Evolutionary conservation across 2,797 vertebrate species (phyloP), one percentile per base, ranked within the genome.

Genomic region (Rhynchonycteris naso): DNA sequence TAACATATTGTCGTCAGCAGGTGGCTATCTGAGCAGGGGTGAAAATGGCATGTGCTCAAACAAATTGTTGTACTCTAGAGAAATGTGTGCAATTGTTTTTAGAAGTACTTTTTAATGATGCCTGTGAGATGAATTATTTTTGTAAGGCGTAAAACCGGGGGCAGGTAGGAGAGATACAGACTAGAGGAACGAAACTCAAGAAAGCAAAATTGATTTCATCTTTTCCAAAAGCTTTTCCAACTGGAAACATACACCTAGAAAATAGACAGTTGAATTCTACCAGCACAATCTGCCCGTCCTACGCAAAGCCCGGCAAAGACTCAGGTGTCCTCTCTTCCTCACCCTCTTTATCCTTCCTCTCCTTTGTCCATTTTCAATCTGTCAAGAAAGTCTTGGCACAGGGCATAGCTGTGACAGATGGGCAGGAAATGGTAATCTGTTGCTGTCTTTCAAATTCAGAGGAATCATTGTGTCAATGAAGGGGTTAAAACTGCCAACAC

Each of bases 401-500:
- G 24, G 19, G 88, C 26, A 35, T 13, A 6, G 35, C 56, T 4
- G 26, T 88, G 94, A 84, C 96, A 96, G 97, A 95, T 96, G 96
- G 95, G 58, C 0, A 1, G 66, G 58, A 94, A 92, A 81, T 95
- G 11, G 0, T 91, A 75, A 91, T 97, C 97, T 97, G 65, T 80
- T 71, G 35, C 21, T 28, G 0, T 1, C 0, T 21, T 95, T 95
- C 8, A 0, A 28, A 94, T 96, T 93, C 69, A 13, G 72, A 91
- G 78, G 66, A 82, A 47, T 94, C 0, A 4, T 56, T 1, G 3
- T 75, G 75, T 78, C 91, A 79, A 19, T 4, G 83, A 96, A 97
- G 81, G 95, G 93, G 97, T 97, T 97, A 97, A 97, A 97, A 92
- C 95, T 97, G 96, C 97, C 97, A 96, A 54, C 96, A 95, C 92